These are phyloP conservation scores for Oxyura jamaicensis DNA, from an alignment of 2,113 vertebrate genomes.

Conservation along the genomic window DNA sequence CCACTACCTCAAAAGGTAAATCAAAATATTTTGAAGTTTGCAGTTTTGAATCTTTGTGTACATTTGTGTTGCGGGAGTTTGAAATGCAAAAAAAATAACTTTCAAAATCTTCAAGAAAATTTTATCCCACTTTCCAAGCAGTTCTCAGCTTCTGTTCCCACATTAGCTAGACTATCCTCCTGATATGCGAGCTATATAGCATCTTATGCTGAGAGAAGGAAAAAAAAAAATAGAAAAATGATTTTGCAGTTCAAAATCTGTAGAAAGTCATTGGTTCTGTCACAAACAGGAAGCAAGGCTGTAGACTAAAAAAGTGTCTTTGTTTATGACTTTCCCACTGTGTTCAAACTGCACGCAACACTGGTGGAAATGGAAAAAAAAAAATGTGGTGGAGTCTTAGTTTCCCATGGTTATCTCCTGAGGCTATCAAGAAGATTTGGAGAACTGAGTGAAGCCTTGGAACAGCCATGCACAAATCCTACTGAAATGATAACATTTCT, in stretches of 20 bases:
- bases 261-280: background rate
- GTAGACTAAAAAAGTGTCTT: background rate
- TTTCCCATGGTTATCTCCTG: background rate
- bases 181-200: background rate
- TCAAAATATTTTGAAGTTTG: conserved; percentile 13
- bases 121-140: background rate
- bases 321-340: background rate
- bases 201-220: background rate
- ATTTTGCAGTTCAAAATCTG: background rate
- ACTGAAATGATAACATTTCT: background rate
- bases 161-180: background rate
- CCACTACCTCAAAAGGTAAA: background rate
- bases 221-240: background rate
- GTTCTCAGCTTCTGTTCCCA: background rate
- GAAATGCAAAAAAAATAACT: background rate
- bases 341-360: background rate
- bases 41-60: background rate
- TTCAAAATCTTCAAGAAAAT: background rate
- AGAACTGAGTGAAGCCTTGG: background rate
- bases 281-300: background rate
- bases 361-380: background rate
- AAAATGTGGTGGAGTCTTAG: background rate
- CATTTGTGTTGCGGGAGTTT: background rate
- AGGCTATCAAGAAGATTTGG: background rate
- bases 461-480: background rate